Evolutionary conservation across 2,797 vertebrate genomes (phyloP).

Genomic region (Myotis daubentonii): DNA sequence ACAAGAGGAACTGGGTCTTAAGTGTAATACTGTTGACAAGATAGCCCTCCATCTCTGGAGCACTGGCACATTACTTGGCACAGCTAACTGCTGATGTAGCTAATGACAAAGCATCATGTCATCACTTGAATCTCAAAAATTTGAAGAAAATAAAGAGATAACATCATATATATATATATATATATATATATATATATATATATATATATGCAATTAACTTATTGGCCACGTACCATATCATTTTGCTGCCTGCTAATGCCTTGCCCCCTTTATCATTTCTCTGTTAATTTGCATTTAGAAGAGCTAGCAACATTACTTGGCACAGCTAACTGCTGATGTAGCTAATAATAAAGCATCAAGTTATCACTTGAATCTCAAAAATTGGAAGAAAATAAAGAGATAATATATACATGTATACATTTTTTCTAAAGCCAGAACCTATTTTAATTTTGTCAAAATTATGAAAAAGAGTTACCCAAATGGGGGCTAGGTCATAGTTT

Average conservation of each 20-base stretch:
- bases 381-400: conserved; percentile 36
- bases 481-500: not conserved
- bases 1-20: not conserved
- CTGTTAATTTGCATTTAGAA: conserved; percentile 77
- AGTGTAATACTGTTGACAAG: not conserved
- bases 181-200: too few relatives aligned
- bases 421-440: not conserved
- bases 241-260: conserved; percentile 48
- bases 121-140: too few relatives aligned
- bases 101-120: too few relatives aligned
- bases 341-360: conserved; percentile 51
- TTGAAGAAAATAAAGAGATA: too few relatives aligned
- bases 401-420: not conserved
- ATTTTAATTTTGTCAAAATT: conserved; percentile 41
- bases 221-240: conserved; percentile 51
- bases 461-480: not conserved
- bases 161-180: too few relatives aligned
- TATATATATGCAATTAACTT: not conserved
- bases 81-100: too few relatives aligned
- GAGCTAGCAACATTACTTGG: conserved; percentile 60
- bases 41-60: not conserved
- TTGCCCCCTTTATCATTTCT: not conserved
- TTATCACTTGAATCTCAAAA: conserved; percentile 58
- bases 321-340: conserved; percentile 71
- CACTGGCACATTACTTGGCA: not conserved